Base-by-base conservation (phyloP, 2,797 vertebrate species). In the Muraenolepis orangiensis region DNA sequence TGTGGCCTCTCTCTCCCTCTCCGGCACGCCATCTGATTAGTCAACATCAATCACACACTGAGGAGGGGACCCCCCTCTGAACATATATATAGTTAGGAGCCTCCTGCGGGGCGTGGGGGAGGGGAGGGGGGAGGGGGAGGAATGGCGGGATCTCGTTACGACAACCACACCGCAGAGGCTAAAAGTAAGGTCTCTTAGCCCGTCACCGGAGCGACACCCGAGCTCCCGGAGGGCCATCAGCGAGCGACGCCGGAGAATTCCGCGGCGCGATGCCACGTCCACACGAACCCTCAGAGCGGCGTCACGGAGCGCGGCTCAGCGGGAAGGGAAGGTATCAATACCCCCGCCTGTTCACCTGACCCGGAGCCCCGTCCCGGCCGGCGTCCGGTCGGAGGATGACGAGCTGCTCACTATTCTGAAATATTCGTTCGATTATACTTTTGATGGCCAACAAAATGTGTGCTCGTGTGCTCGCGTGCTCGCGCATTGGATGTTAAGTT, bases 151-250 rank as follows among this genome's bases (percentile, higher is more conserved):
- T 95, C 91, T 86, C 78, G 90, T 94, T 95, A 91, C 92, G 74
- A 87, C 87, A 87, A 88, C 76, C 89, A 86, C 90, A 91, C 88
- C 80, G 18, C 14, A 82, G 86, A 87, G 88, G 86, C 91, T 95
- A 93, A 95, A 95, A 94, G 93, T 88, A 93, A 94, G 90, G 90
- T 90, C 92, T 92, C 89, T 91, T 78, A 86, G 88, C 75, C 85
- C 84, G 40, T 90, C 89, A 87, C 89, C 74, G 86, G 84, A 88
- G 87, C 90, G 91, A 93, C 93, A 94, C 88, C 89, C 87, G 87
- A 88, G 87, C 88, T 89, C 84, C 87, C 73, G 20, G 85, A 86
- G 84, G 90, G 84, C 88, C 89, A 88, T 93, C 90, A 90, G 84
- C 82, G 40, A 90, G 88, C 87, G 82, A 82, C 88, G 90, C 87